Base-by-base conservation (phyloP, 2,113 vertebrate species). In the Calonectris borealis region DNA sequence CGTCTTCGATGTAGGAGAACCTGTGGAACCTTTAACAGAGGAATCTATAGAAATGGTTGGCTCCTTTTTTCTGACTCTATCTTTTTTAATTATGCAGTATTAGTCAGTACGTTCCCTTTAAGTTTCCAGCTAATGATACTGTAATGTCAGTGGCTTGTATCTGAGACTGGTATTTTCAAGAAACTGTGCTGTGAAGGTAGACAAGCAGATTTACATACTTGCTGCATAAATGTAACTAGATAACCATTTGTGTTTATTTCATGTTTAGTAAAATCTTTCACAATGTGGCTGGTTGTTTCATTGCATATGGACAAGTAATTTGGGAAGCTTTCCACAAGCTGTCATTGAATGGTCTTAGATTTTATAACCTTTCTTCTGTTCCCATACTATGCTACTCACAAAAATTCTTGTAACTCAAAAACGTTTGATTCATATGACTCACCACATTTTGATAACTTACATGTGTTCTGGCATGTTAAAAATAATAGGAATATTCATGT, bases 61-160 rank as follows among this genome's bases (percentile, higher is more conserved):
- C 16, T 40, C 48, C 17, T 76, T 48, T 13, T 46, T 48, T 9
- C 8, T 51, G 38, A 44, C 48, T 78, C n/a, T 13, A 1, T 2
- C n/a, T 8, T 14, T 49, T 48, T 6, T 5, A 10, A 4, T n/a
- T 34, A 2, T 7, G 44, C 42, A 6, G 60, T 34, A 2, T 10
- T 34, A 31, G 58, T 42, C 65, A 24, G 55, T 4, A 15, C 18
- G 52, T 17, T 83, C 19, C 52, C 80, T 72, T 7, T 2, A 10
- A 14, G 55, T 24, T 62, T 46, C 24, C 27, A 11, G 69, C 49
- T 62, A 40, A 65, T 13, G 38, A 21, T 31, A 34, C 25, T 5
- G 65, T 20, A 11, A 13, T 5, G 19, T 62, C 66, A 25, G 20
- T 6, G 58, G 5, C 72, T 51, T 8, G 44, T 77, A 31, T 10